Conservation (phyloP, 1,140 invertebrate species). For the Drosophila melanogaster region DNA sequence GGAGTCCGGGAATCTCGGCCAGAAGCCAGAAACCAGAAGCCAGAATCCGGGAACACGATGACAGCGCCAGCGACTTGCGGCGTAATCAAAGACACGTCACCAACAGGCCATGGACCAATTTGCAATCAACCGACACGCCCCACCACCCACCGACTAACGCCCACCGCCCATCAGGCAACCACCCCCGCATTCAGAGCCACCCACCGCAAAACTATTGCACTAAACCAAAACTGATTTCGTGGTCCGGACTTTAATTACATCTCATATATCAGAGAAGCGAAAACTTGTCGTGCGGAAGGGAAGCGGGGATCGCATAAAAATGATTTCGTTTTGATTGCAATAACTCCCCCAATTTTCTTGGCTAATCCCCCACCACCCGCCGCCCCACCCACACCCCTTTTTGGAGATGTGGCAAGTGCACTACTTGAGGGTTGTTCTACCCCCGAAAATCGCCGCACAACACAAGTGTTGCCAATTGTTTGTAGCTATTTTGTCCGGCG, state of each 20-base stretch:
- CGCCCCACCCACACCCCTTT: neutral
- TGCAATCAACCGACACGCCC: conserved; percentile 46
- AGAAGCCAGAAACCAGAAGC: conserved; percentile 24
- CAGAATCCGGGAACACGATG: conserved; percentile 51
- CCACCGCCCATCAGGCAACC: neutral
- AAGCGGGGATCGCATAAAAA: conserved; percentile 64
- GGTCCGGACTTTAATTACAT: conserved; percentile 80
- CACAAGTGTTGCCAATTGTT: conserved; percentile 84
- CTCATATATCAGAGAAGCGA: conserved; percentile 76
- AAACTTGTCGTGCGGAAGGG: conserved; percentile 39
- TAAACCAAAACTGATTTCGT: conserved; percentile 73
- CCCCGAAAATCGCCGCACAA: conserved; percentile 18
- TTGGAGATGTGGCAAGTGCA: conserved; percentile 52
- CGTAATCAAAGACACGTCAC: conserved; percentile 80
- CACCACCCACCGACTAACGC: neutral
- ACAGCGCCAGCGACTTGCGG: conserved; percentile 76
- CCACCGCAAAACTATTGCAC: conserved; percentile 56
- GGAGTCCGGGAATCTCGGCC: conserved; percentile 49
- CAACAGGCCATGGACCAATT: conserved; percentile 76
- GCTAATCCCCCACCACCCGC: neutral
- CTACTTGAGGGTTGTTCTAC: conserved; percentile 60
- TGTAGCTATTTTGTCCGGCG: conserved; percentile 56
- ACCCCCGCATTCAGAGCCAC: neutral
- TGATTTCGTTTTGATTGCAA: conserved; percentile 84
- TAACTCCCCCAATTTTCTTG: conserved; percentile 61